Conservation (phyloP, 2,888 invertebrate species). For the Drosophila prolongata region DNA sequence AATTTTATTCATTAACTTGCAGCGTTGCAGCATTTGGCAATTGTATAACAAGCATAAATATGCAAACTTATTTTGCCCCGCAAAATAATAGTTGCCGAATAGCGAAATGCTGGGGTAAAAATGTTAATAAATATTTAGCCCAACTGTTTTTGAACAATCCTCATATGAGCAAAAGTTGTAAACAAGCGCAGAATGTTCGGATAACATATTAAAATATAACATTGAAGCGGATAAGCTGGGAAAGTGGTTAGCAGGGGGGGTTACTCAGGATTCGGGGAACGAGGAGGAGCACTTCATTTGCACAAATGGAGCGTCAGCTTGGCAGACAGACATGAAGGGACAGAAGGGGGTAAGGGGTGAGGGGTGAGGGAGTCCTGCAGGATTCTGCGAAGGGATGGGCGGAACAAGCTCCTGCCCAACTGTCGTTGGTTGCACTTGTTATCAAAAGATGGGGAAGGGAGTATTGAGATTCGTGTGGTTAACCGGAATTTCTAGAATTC, state of each 20-base stretch:
- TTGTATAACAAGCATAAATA: constrained; percentile 43
- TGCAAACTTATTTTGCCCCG: constrained; percentile 28
- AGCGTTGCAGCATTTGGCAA: constrained; percentile 22
- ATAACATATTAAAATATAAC: constrained; percentile 66
- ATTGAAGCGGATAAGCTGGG: constrained; percentile 34
- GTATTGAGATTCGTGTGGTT: not conserved
- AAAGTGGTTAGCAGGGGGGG: not conserved
- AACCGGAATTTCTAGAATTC: not conserved
- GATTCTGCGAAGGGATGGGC: constrained; percentile 4
- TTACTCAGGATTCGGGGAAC: not conserved
- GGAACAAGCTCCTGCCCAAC: constrained; percentile 10
- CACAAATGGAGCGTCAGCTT: constrained; percentile 64
- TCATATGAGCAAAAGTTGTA: constrained; percentile 66
- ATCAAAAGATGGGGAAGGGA: not conserved
- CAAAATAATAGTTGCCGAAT: constrained; percentile 4
- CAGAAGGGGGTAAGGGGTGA: no score
- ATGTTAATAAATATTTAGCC: constrained; percentile 76
- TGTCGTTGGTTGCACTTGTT: constrained; percentile 35
- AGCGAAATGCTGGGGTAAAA: constrained; percentile 8
- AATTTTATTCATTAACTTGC: constrained; percentile 51
- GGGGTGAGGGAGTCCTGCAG: constrained; percentile 13
- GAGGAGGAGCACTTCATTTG: constrained; percentile 40
- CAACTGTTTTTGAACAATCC: constrained; percentile 63
- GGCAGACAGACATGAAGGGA: constrained; percentile 38
- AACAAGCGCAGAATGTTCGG: constrained; percentile 60